phyloP scores from a whole-genome alignment of 2,888 invertebrate genomes.

The Caenorhabditis macrosperma region DNA sequence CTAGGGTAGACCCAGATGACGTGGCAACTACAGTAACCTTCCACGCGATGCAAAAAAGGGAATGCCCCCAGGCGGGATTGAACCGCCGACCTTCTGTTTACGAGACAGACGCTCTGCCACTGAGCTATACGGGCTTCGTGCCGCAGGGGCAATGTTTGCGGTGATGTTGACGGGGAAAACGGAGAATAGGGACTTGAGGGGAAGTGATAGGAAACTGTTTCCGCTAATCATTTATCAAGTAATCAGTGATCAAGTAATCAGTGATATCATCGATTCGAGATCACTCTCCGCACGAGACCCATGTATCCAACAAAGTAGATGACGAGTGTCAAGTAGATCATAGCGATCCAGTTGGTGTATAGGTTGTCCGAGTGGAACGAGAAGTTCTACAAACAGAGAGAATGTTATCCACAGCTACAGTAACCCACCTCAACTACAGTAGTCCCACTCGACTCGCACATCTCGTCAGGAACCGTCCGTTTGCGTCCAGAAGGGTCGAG shows the following conservation, averaged over 20 bases:
- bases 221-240: too few relatives aligned
- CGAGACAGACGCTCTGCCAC: constrained; percentile 80
- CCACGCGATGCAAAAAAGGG: too few relatives aligned
- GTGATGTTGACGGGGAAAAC: too few relatives aligned
- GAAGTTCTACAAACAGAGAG: constrained; percentile 49
- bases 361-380: constrained; percentile 65
- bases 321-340: constrained; percentile 65
- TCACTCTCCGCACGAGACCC: constrained; percentile 72
- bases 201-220: too few relatives aligned
- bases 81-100: constrained; percentile 80
- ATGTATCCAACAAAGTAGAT: constrained; percentile 73
- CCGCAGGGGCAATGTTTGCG: too few relatives aligned
- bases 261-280: constrained; percentile 18
- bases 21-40: too few relatives aligned
- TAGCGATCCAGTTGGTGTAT: constrained; percentile 68
- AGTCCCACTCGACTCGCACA: constrained; percentile 53
- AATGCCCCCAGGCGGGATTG: constrained; percentile 73
- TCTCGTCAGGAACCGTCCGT: neutral
- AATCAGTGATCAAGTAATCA: too few relatives aligned
- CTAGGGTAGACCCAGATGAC: too few relatives aligned
- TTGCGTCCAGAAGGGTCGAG: neutral
- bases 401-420: neutral
- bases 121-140: constrained; percentile 80
- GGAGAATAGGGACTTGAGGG: too few relatives aligned
- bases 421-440: constrained; percentile 50